Conservation (phyloP, 2,113 vertebrate genomes). For the Uropsilus gracilis region DNA sequence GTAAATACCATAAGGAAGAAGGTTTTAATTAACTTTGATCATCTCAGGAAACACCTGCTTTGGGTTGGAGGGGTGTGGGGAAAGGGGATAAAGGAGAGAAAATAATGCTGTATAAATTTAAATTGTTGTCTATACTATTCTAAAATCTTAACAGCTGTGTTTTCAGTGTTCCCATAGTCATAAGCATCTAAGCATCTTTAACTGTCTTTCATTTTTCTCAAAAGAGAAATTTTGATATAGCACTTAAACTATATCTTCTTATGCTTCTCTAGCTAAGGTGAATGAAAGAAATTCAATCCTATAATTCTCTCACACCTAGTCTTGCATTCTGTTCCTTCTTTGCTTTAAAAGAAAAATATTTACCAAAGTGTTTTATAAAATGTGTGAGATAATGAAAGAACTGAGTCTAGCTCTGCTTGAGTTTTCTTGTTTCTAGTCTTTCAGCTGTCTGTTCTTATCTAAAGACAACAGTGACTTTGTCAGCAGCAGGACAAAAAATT, state of each 20-base stretch:
- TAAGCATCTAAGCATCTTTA: neutral
- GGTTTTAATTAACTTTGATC: neutral
- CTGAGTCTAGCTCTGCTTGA: neutral
- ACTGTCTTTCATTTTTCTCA: neutral
- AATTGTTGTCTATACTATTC: neutral
- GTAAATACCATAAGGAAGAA: neutral
- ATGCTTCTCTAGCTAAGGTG: neutral
- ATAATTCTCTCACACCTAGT: neutral
- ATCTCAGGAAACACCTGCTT: constrained; percentile 11
- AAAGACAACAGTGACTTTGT: neutral
- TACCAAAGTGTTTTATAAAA: neutral
- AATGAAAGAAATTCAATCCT: neutral
- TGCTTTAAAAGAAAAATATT: neutral
- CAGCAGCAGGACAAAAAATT: neutral
- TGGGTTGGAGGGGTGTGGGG: too few relatives aligned
- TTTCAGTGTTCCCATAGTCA: neutral
- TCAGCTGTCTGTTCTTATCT: neutral
- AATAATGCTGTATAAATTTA: neutral
- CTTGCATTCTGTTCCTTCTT: neutral
- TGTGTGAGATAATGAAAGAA: neutral
- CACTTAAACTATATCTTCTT: neutral
- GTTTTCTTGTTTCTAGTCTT: neutral
- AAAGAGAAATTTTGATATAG: neutral
- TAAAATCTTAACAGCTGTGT: neutral
- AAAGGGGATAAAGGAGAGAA: neutral